These are phyloP conservation scores for Schrankia costaestrigalis DNA, from an alignment of 2,888 invertebrate species.

Conservation along the genomic window DNA sequence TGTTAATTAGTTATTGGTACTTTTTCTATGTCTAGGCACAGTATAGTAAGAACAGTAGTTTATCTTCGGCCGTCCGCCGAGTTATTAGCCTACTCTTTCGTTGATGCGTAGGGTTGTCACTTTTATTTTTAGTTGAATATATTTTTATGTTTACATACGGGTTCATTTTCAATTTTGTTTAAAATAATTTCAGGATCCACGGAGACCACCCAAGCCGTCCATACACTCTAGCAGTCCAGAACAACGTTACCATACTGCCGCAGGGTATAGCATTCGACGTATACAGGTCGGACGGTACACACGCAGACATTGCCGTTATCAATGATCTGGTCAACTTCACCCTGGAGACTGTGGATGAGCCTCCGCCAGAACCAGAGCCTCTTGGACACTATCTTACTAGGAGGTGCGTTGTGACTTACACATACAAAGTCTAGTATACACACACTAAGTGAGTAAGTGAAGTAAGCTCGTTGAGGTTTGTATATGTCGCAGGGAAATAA, in stretches of 20 bases:
- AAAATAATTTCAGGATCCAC: conserved; percentile 51
- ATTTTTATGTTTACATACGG: no score
- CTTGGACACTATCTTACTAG: conserved; percentile 44
- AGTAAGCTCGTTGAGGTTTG: neutral
- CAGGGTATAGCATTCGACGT: conserved; percentile 40
- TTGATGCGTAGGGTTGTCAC: neutral
- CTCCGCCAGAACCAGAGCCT: conserved; percentile 36
- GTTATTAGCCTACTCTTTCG: no score
- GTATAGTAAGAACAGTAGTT: no score
- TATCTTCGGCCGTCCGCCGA: no score
- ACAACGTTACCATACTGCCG: conserved; percentile 41
- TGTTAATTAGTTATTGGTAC: no score
- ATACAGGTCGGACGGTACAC: conserved; percentile 40
- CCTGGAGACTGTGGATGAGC: conserved; percentile 30
- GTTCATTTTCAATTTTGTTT: neutral
- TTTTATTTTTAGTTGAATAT: no score
- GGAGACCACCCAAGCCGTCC: conserved; percentile 43
- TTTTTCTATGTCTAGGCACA: no score
- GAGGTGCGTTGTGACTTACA: conserved; percentile 36
- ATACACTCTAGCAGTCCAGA: conserved; percentile 42
- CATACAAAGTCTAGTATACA: neutral
- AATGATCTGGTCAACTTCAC: conserved; percentile 39
- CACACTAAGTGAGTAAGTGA: neutral
- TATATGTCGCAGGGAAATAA: no score
- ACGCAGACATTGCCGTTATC: conserved; percentile 18